A percentile compares a stretch with the other conserved stretches of the same genome.
These are phyloP conservation scores for Muntiacus reevesi DNA, from an alignment of 2,113 vertebrate genomes.

Conservation along the genomic window DNA sequence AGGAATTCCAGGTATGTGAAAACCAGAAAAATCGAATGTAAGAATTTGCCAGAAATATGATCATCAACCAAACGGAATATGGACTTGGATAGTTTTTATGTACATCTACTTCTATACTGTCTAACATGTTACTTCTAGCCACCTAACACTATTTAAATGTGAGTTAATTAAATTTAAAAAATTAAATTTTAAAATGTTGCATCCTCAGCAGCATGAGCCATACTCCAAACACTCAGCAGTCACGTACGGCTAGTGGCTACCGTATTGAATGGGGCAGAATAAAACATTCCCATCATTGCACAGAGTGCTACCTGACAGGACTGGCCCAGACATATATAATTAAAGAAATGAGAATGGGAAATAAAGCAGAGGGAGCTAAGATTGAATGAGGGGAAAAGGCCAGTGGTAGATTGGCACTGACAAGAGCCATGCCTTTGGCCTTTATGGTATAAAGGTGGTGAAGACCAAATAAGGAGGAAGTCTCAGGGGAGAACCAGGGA, in stretches of 20 bases:
- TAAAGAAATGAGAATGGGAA: background rate
- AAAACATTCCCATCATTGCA: background rate
- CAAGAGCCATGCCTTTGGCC: background rate
- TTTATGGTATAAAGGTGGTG: background rate
- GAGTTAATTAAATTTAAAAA: background rate
- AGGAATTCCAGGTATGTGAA: background rate
- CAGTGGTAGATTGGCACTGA: background rate
- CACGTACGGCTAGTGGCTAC: background rate
- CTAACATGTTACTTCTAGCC: background rate
- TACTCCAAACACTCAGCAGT: background rate
- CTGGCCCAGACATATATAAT: background rate
- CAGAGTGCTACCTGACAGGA: background rate
- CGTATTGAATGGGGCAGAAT: rapidly evolving
- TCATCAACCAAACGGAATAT: background rate
- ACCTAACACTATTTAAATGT: background rate
- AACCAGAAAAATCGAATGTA: background rate
- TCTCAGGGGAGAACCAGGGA: background rate
- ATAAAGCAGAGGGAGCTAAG: background rate
- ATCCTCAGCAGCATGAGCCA: background rate
- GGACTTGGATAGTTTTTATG: background rate
- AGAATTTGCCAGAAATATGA: background rate
- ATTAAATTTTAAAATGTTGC: background rate
- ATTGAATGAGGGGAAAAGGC: background rate
- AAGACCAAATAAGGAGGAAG: background rate
- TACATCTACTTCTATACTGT: background rate